phyloP scores from a whole-genome alignment of 2,797 vertebrate genomes.

The Chaetophractus vellerosus region DNA sequence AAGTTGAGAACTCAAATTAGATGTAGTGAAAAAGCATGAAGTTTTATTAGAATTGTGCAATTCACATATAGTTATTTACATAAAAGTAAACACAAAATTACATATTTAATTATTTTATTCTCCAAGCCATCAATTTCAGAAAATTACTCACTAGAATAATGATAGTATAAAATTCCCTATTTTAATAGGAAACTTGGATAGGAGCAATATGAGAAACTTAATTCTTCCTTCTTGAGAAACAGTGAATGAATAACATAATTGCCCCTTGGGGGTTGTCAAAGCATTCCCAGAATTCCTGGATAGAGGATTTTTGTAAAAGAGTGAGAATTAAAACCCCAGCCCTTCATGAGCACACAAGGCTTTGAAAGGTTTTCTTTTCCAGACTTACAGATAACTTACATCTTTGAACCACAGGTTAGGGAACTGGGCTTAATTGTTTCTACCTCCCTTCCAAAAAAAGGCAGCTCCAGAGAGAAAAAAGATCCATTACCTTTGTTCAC shows the following conservation, averaged over 20 bases:
- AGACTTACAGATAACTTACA: constrained; percentile 9
- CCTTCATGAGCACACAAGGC: neutral
- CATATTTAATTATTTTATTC: constrained; percentile 43
- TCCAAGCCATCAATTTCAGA: constrained; percentile 51
- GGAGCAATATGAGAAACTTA: constrained; percentile 40
- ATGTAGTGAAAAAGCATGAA: constrained; percentile 72
- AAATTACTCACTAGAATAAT: constrained; percentile 63
- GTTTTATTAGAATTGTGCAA: constrained; percentile 73
- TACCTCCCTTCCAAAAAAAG: neutral
- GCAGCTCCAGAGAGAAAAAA: neutral
- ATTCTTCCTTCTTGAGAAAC: constrained; percentile 22
- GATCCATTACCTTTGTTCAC: constrained; percentile 7
- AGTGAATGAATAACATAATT: constrained; percentile 2
- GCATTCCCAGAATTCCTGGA: constrained; percentile 53
- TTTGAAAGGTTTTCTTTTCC: neutral
- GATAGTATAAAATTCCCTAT: constrained; percentile 35
- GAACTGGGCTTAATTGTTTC: constrained; percentile 13
- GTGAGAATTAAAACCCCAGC: constrained; percentile 63
- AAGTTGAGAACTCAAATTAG: constrained; percentile 70
- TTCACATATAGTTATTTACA: constrained; percentile 75
- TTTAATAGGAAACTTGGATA: constrained; percentile 57
- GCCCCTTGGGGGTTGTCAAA: constrained; percentile 71
- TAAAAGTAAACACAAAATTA: constrained; percentile 73
- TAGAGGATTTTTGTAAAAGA: constrained; percentile 32
- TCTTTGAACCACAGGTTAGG: constrained; percentile 14